Base-by-base conservation (phyloP, 2,888 invertebrate species). In the Trachelus tabidus region DNA sequence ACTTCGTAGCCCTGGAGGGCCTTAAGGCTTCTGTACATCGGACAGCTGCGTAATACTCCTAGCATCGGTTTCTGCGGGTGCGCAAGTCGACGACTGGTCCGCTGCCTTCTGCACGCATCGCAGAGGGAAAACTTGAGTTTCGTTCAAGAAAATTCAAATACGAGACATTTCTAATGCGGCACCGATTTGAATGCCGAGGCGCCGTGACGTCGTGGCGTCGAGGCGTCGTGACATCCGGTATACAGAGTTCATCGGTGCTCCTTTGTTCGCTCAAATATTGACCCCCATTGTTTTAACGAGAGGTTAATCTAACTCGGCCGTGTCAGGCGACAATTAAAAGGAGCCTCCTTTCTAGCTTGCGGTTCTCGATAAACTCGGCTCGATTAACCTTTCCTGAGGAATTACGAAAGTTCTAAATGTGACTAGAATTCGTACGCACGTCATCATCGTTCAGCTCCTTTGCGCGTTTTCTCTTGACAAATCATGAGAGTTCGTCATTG, bases 211-310 rank as follows among this genome's bases (percentile, higher is more conserved):
- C 35, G 35, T 12, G 40, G 1, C 40, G 6, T 23, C 56, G 56
- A 9, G 40, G 15, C 40, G 15, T 15, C 40, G 40, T 40, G 23
- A 23, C 56, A 23, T 56, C 23, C 82, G 79, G 69, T 76, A 73
- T 69, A 56, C 77, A 75, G 82, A 81, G 79, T 83, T 79, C 79
- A 73, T 56, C 75, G 77, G 30, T 73, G 78, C 37, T 75, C 34
- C 73, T 79, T 79, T 77, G 56, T 78, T 81, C 78, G 73, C 73
- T 79, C 68, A 75, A 75, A 81, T 81, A 80, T 83, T 81, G 84
- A 85, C 82, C 84, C 77, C 82, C 80, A 85, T 86, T 83, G 87
- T 87, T 85, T 85, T 82, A 79, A 78, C 85, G 78, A 69, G 85
- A 83, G 83, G 85, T 82, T 84, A 86, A 87, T 83, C 78, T 78